Percentiles rank a stretch among this genome's conserved stretches.
Evolutionary conservation across 2,888 invertebrate genomes (phyloP).

Genomic region (Acanthococcus lagerstroemiae): DNA sequence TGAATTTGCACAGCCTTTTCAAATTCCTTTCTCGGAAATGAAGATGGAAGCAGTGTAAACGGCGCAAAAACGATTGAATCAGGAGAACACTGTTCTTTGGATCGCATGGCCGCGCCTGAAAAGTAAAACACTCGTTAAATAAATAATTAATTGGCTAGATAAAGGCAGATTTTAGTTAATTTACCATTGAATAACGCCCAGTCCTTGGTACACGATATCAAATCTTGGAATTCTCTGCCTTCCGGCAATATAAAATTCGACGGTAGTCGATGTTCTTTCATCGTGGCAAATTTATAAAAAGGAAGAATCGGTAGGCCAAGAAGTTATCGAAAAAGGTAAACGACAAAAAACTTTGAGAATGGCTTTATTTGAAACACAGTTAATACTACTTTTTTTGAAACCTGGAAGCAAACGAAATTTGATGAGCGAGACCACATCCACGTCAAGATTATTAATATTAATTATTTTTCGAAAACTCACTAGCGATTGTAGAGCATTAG

Average conservation of each 20-base stretch:
- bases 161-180: slow-evolving; percentile 9
- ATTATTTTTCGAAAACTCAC: too few relatives aligned
- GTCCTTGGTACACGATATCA: slow-evolving; percentile 66
- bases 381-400: too few relatives aligned
- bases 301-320: too few relatives aligned
- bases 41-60: slow-evolving; percentile 65
- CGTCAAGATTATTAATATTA: too few relatives aligned
- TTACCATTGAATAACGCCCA: slow-evolving; percentile 72
- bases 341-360: too few relatives aligned
- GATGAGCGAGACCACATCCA: too few relatives aligned
- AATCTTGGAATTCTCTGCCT: slow-evolving; percentile 49
- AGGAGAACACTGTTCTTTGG: slow-evolving; percentile 54
- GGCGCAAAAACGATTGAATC: slow-evolving; percentile 68
- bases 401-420: too few relatives aligned
- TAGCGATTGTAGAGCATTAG: too few relatives aligned
- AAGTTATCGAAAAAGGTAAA: too few relatives aligned
- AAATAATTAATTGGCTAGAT: background rate
- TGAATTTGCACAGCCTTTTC: slow-evolving; percentile 64
- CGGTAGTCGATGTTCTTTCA: too few relatives aligned
- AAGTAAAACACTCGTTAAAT: slow-evolving; percentile 4
- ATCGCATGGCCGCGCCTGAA: slow-evolving; percentile 61
- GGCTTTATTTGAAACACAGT: too few relatives aligned
- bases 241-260: background rate
- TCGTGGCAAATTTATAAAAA: too few relatives aligned
- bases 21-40: slow-evolving; percentile 66